These are phyloP conservation scores for Cotesia congregata DNA, from an alignment of 2,888 invertebrate genomes.

Conservation along the genomic window DNA sequence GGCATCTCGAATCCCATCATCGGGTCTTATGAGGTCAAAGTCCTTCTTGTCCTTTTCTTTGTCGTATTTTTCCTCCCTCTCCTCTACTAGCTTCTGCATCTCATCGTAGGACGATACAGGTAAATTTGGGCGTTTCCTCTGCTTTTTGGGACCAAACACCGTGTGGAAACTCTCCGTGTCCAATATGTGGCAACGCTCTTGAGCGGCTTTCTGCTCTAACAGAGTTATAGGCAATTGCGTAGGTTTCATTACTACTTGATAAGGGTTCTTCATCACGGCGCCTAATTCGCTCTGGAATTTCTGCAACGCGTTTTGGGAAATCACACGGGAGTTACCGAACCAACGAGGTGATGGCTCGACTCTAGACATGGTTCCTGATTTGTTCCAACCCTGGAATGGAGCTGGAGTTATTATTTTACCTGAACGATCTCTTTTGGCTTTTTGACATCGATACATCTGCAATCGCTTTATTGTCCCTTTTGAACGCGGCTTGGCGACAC, in stretches of 20 bases:
- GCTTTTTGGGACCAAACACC: constrained; percentile 96
- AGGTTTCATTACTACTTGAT: constrained; percentile 97
- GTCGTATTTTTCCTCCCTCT: constrained; percentile 83
- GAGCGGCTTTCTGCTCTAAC: constrained; percentile 91
- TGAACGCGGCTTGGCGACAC: constrained; percentile 87
- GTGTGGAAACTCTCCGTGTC: constrained; percentile 95
- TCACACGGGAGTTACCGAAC: constrained; percentile 99
- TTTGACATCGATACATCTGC: constrained; percentile 98
- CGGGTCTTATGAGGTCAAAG: constrained; percentile 85
- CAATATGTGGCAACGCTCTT: constrained; percentile 91
- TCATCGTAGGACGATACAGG: constrained; percentile 83
- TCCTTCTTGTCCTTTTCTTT: constrained; percentile 80
- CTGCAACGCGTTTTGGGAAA: constrained; percentile 90
- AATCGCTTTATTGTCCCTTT: constrained; percentile 95
- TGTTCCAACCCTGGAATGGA: constrained; percentile 92
- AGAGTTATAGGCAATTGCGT: constrained; percentile 95
- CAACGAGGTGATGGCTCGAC: constrained; percentile 98
- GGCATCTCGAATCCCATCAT: constrained; percentile 83
- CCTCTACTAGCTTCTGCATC: constrained; percentile 80
- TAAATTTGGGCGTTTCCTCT: constrained; percentile 90
- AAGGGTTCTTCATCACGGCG: constrained; percentile 94
- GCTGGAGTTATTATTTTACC: constrained; percentile 95
- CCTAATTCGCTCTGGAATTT: constrained; percentile 96
- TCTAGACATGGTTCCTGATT: constrained; percentile 91
- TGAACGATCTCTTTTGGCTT: constrained; percentile 89